These are phyloP conservation scores for Orthosia cruda DNA, from an alignment of 2,888 invertebrate genomes.

Conservation along the genomic window DNA sequence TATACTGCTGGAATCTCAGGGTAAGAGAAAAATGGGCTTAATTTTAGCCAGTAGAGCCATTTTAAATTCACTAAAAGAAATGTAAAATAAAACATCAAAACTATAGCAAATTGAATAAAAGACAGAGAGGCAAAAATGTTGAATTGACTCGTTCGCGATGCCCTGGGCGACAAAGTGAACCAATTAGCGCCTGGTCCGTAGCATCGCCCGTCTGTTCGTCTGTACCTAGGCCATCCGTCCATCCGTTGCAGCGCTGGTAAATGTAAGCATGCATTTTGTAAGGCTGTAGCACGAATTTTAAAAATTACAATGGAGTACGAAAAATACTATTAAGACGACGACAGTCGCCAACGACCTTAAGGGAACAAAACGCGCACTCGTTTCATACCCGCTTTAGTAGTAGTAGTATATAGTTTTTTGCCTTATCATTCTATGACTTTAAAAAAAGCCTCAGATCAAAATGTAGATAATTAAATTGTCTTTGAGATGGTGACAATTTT, in stretches of 20 bases:
- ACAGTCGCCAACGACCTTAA: no score
- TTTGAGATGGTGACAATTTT: no score
- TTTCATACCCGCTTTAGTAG: no score
- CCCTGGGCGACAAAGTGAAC: conserved; percentile 54
- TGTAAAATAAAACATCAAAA: conserved; percentile 13
- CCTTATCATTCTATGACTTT: no score
- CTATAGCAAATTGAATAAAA: conserved; percentile 46
- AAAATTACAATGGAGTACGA: neutral
- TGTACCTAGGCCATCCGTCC: conserved; percentile 6
- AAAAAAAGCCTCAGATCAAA: no score
- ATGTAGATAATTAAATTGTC: no score
- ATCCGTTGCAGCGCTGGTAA: neutral
- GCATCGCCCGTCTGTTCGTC: conserved; percentile 8
- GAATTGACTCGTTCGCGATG: conserved; percentile 36
- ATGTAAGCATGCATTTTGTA: conserved; percentile 27
- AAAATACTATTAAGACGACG: no score
- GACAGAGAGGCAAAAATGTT: conserved; percentile 31
- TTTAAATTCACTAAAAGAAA: conserved; percentile 3
- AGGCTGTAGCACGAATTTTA: neutral
- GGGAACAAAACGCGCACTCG: no score
- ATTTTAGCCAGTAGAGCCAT: neutral
- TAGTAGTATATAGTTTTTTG: no score
- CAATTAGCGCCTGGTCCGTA: conserved; percentile 48
- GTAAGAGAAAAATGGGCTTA: no score
- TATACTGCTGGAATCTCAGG: no score